Evolutionary conservation across 2,888 invertebrate genomes (phyloP).

Genomic region (Rhagonycha fulva): DNA sequence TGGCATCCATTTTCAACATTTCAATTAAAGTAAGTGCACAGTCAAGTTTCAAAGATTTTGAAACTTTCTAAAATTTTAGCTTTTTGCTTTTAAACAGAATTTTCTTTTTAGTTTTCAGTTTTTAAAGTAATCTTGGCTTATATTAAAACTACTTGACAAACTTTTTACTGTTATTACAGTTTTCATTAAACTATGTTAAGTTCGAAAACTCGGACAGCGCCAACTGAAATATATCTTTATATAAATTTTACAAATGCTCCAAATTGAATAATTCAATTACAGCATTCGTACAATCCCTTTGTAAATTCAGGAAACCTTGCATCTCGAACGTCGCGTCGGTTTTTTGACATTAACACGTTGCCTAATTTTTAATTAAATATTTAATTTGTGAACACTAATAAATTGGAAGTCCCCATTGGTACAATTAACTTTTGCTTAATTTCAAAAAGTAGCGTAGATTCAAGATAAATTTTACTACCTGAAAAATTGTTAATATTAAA

Average conservation of each 20-base stretch:
- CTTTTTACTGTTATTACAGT: background rate
- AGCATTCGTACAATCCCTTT: background rate
- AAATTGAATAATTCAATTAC: background rate
- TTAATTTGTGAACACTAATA: background rate
- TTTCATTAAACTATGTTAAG: background rate
- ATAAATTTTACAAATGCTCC: background rate
- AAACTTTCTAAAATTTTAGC: background rate
- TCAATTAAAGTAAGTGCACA: background rate
- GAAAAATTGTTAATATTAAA: background rate
- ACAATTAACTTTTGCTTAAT: background rate
- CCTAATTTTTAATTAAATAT: background rate
- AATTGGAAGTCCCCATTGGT: background rate
- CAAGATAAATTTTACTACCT: background rate
- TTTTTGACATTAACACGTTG: background rate
- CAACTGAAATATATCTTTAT: background rate
- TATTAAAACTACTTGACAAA: background rate
- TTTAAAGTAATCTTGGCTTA: background rate
- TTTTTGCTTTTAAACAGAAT: background rate
- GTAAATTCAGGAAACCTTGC: background rate
- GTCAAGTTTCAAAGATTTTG: background rate
- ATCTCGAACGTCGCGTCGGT: background rate
- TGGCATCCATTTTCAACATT: no score
- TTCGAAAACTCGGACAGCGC: background rate
- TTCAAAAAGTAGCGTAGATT: background rate
- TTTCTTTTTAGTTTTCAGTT: background rate